phyloP scores from a whole-genome alignment of 2,888 invertebrate genomes.

The Linyphia triangularis region DNA sequence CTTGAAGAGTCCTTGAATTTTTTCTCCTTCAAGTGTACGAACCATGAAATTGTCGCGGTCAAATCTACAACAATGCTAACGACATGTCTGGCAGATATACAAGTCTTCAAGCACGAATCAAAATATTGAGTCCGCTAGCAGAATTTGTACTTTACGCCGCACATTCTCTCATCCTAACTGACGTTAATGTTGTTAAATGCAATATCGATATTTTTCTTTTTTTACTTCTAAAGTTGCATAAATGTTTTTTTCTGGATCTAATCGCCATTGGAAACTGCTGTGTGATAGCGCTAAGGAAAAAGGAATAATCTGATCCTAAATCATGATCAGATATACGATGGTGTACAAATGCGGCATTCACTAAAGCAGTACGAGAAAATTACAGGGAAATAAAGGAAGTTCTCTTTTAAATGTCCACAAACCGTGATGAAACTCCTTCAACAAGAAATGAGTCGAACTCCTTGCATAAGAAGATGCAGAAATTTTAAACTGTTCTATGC shows the following conservation, averaged over 20 bases:
- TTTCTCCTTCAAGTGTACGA: too few relatives aligned
- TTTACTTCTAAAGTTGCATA: conserved; percentile 6
- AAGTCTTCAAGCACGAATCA: not conserved
- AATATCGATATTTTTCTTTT: not conserved
- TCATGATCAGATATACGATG: conserved; percentile 1
- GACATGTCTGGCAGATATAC: conserved; percentile 21
- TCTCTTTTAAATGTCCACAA: not conserved
- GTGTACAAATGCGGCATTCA: too few relatives aligned
- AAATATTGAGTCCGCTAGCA: conserved; percentile 1
- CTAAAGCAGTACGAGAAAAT: conserved; percentile 6
- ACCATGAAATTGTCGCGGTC: too few relatives aligned
- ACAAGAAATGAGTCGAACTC: conserved; percentile 7
- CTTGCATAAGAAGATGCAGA: not conserved
- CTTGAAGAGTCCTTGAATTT: too few relatives aligned
- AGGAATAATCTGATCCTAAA: not conserved
- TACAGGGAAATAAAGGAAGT: conserved; percentile 22
- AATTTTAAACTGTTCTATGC: not conserved
- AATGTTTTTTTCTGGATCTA: conserved; percentile 29
- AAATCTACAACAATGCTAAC: conserved; percentile 13
- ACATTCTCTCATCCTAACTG: conserved; percentile 2
- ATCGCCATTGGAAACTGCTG: conserved; percentile 4
- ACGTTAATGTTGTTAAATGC: conserved; percentile 11
- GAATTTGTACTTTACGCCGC: conserved; percentile 14
- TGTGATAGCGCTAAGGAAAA: not conserved
- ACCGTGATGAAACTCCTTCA: conserved; percentile 1